Evolutionary conservation across 2,797 vertebrate genomes (phyloP).

Genomic region (Platalea minor): DNA sequence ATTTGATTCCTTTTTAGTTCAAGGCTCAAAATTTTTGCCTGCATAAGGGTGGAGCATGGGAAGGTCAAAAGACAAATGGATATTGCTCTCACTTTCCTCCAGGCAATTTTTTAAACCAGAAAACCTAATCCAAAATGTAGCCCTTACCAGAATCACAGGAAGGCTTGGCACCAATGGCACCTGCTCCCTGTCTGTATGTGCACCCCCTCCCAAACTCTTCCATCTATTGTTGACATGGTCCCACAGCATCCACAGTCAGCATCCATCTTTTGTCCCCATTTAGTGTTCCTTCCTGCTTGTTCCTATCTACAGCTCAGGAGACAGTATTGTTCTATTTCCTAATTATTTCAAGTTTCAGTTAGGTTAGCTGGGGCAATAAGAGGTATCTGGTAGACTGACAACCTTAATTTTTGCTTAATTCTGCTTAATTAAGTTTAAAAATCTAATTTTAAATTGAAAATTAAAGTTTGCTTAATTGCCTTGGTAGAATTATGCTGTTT

Average conservation of each 20-base stretch:
- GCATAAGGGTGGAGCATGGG: neutral
- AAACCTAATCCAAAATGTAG: neutral
- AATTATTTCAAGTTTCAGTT: neutral
- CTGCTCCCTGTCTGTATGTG: neutral
- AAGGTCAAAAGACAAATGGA: neutral
- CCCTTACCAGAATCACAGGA: neutral
- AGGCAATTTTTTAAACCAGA: neutral
- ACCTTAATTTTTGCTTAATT: neutral
- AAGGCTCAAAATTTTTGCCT: neutral
- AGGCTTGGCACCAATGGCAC: neutral
- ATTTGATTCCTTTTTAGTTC: slow-evolving; percentile 26
- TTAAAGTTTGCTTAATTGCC: neutral
- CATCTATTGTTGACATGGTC: neutral
- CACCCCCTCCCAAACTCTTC: neutral
- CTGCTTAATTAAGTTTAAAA: neutral
- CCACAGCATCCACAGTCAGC: neutral
- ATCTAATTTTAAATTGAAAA: no score
- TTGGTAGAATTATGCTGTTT: neutral
- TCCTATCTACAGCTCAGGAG: neutral
- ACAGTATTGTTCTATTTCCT: neutral
- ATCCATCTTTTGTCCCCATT: neutral
- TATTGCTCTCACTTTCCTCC: neutral
- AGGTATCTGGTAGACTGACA: neutral
- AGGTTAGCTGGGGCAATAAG: neutral
- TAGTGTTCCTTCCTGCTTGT: neutral